A percentile compares a stretch with the other conserved stretches of the same genome.
phyloP scores from a whole-genome alignment of 1,140 invertebrate genomes.

The Eulimnadia texana region DNA sequence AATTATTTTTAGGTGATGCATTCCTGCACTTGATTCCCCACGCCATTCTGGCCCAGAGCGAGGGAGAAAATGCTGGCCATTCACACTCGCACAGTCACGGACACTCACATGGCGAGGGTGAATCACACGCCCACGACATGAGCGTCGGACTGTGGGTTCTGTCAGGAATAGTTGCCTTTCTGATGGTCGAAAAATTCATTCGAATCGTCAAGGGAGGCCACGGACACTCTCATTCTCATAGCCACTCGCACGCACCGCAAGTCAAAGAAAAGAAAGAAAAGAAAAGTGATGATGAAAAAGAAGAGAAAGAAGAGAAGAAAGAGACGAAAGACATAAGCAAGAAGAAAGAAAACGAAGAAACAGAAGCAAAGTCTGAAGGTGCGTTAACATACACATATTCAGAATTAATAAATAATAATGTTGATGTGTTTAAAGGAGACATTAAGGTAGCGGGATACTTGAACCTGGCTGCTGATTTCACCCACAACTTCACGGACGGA shows the following conservation, averaged over 20 bases:
- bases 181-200: conserved; percentile 85
- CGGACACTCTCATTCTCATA: conserved; percentile 41
- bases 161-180: conserved; percentile 76
- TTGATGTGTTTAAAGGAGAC: conserved; percentile 30
- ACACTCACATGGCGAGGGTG: conserved; percentile 29
- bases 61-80: conserved; percentile 29
- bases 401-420: background rate
- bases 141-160: conserved; percentile 79
- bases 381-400: background rate
- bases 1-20: conserved; percentile 44
- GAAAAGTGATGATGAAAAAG: conserved; percentile 19
- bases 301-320: conserved; percentile 20
- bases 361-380: conserved; percentile 11
- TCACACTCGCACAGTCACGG: conserved; percentile 31
- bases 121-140: conserved; percentile 53
- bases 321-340: conserved; percentile 17
- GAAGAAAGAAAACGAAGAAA: conserved; percentile 20
- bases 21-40: conserved; percentile 95
- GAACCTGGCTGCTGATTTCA: conserved; percentile 86
- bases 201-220: conserved; percentile 71
- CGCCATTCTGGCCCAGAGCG: conserved; percentile 48
- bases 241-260: conserved; percentile 22
- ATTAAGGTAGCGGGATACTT: conserved; percentile 87
- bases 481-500: conserved; percentile 95
- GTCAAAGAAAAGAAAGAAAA: conserved; percentile 19